phyloP scores from a whole-genome alignment of 2,888 invertebrate genomes.

The Tipula unca region DNA sequence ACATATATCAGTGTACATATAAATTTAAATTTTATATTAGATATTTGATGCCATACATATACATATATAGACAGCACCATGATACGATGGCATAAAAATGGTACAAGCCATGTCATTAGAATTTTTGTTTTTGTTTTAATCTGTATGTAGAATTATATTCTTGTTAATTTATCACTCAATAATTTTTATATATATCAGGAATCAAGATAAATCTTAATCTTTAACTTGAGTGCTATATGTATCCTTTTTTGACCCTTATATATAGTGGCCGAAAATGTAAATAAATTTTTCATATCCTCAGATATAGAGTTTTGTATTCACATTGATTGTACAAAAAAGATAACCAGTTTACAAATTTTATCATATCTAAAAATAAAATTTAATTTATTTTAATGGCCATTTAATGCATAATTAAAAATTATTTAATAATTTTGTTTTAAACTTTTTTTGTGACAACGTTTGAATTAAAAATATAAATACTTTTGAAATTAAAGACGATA shows the following conservation, averaged over 20 bases:
- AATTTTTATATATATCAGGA: too few relatives aligned
- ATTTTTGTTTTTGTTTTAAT: neutral
- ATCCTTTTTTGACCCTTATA: neutral
- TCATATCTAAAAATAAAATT: neutral
- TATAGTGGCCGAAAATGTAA: neutral
- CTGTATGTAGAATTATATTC: too few relatives aligned
- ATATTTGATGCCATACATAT: neutral
- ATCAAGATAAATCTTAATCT: neutral
- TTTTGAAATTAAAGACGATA: neutral
- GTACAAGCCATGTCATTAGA: too few relatives aligned
- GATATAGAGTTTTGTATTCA: too few relatives aligned
- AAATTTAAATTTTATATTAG: neutral
- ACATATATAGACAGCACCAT: neutral
- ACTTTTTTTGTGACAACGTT: neutral
- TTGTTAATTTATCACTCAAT: too few relatives aligned
- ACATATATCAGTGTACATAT: neutral
- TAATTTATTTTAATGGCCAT: neutral
- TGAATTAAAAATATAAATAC: too few relatives aligned
- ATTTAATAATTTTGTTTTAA: neutral
- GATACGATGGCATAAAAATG: neutral
- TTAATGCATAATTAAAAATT: neutral
- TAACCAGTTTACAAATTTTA: too few relatives aligned
- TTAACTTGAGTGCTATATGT: neutral
- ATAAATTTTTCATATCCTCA: neutral
- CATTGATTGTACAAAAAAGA: too few relatives aligned